Percentiles rank a stretch among this genome's conserved stretches.
Conservation (phyloP, 2,113 vertebrate genomes). For the Sigmodon hispidus region DNA sequence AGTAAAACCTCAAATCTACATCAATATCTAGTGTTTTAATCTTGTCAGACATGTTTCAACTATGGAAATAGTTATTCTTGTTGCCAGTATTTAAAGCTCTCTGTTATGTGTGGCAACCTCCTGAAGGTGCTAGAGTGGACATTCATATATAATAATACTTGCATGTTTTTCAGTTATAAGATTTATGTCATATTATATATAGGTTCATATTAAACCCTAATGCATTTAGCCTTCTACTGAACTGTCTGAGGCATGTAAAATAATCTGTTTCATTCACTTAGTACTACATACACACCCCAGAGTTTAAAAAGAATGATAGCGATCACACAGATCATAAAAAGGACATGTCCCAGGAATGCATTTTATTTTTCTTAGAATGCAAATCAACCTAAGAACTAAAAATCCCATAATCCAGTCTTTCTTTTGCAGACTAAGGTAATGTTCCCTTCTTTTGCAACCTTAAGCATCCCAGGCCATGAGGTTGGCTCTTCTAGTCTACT, state of each 20-base stretch:
- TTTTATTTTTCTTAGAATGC: constrained; percentile 58
- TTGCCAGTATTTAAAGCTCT: constrained; percentile 20
- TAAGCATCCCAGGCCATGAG: background rate
- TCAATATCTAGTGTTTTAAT: constrained; percentile 56
- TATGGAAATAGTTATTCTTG: constrained; percentile 49
- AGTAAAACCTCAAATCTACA: constrained; percentile 65
- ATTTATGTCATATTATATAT: too few relatives aligned
- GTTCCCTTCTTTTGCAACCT: background rate
- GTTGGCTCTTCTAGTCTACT: background rate
- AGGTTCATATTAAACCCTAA: background rate
- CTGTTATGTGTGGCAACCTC: background rate
- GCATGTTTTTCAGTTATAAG: background rate
- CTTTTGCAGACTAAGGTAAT: constrained; percentile 35
- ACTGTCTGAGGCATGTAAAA: constrained; percentile 61
- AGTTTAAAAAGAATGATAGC: constrained; percentile 47
- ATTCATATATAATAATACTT: constrained; percentile 42
- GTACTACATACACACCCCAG: background rate
- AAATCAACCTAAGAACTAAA: constrained; percentile 48
- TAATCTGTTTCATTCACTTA: constrained; percentile 45
- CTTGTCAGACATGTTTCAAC: constrained; percentile 39
- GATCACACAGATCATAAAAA: constrained; percentile 9
- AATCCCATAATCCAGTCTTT: background rate
- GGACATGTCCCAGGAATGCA: background rate
- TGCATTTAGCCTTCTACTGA: constrained; percentile 57
- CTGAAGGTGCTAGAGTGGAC: constrained; percentile 23